phyloP scores from a whole-genome alignment of 2,113 vertebrate species.

The Perca flavescens region DNA sequence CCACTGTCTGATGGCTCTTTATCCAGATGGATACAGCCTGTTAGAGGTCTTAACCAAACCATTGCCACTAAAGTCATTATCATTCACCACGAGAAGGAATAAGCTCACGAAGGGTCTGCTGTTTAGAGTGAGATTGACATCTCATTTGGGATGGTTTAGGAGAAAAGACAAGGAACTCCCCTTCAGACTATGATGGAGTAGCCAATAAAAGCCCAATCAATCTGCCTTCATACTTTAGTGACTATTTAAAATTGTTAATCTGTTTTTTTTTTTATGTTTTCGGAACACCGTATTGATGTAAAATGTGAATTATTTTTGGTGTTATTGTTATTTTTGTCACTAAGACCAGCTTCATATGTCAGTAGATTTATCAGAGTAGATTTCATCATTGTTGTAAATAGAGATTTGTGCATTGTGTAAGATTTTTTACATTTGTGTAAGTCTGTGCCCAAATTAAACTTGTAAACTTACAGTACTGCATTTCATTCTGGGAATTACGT shows the following conservation, averaged over 20 bases:
- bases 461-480: background rate
- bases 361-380: background rate
- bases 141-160: constrained; percentile 77
- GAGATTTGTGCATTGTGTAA: background rate
- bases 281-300: background rate
- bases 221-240: constrained; percentile 56
- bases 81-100: constrained; percentile 75
- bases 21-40: constrained; percentile 75
- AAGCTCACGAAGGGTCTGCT: constrained; percentile 68
- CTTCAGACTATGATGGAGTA: constrained; percentile 71
- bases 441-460: background rate
- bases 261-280: constrained; percentile 15
- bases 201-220: constrained; percentile 66
- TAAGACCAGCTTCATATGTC: background rate
- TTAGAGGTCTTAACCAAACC: constrained; percentile 71
- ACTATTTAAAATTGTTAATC: constrained; percentile 44
- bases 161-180: constrained; percentile 67
- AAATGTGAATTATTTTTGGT: background rate
- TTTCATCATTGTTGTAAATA: background rate
- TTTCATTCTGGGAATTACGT: background rate
- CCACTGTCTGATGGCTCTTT: constrained; percentile 83
- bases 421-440: background rate
- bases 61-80: constrained; percentile 78
- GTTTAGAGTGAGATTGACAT: constrained; percentile 74
- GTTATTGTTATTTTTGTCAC: background rate